Evolutionary conservation across 1,140 invertebrate genomes (phyloP).

Genomic region (Geopemphigus sp.): DNA sequence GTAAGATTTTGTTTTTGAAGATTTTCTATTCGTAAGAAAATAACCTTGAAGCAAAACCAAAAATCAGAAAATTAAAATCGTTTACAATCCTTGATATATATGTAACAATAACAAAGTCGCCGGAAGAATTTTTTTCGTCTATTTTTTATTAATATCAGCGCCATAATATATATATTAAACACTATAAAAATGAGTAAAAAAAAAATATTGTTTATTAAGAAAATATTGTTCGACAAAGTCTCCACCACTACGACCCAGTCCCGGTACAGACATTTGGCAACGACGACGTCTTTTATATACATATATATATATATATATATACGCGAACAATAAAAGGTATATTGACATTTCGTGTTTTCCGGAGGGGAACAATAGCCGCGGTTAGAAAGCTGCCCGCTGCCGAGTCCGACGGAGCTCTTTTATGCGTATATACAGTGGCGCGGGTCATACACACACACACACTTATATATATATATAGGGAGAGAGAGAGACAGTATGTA

Average conservation of each 20-base stretch:
- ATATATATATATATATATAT: too few relatives aligned
- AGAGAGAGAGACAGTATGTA: too few relatives aligned
- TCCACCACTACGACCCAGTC: too few relatives aligned
- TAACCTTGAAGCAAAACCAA: too few relatives aligned
- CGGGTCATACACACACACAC: too few relatives aligned
- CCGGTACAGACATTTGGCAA: not conserved
- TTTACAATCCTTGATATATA: too few relatives aligned
- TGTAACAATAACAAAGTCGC: not conserved
- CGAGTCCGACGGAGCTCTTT: constrained; percentile 1
- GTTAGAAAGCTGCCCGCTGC: constrained; percentile 20
- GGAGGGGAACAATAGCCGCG: constrained; percentile 39
- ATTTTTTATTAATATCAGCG: not conserved
- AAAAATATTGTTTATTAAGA: constrained; percentile 46
- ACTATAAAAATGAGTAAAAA: not conserved
- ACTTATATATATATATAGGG: too few relatives aligned
- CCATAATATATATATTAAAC: not conserved
- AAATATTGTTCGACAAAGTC: constrained; percentile 34
- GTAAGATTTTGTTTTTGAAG: too few relatives aligned
- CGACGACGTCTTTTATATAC: not conserved
- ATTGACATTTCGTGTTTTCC: constrained; percentile 48
- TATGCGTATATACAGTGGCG: not conserved
- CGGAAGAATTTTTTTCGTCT: not conserved
- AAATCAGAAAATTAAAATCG: too few relatives aligned
- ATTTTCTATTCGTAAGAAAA: too few relatives aligned
- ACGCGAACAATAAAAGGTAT: constrained; percentile 44